Conservation (phyloP, 92 coral and sea anemone species). For the Zoanthus sociatus region DNA sequence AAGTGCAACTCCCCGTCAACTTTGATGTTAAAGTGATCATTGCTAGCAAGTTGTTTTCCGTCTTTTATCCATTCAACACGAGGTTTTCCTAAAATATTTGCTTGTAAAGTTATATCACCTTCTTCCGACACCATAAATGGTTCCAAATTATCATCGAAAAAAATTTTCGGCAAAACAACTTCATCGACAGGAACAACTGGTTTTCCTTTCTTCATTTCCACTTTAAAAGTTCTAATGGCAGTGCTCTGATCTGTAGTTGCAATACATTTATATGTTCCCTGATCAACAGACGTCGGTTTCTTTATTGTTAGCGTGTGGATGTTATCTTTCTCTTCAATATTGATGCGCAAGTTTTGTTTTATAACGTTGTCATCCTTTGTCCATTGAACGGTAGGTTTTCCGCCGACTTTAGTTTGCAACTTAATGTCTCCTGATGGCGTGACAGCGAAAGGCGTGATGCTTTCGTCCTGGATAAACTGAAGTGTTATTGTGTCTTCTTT, state of each 20-base stretch:
- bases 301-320: conserved; percentile 73
- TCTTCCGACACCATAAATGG: conserved; percentile 79
- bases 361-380: conserved; percentile 71
- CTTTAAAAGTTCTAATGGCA: conserved; percentile 56
- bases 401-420: conserved; percentile 55
- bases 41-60: conserved; percentile 61
- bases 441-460: conserved; percentile 47
- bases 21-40: conserved; percentile 65
- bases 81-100: conserved; percentile 87
- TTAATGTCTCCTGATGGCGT: conserved; percentile 51
- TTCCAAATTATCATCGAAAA: conserved; percentile 74
- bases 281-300: conserved; percentile 74
- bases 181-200: conserved; percentile 41
- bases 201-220: conserved; percentile 58
- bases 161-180: conserved; percentile 71
- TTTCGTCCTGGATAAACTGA: conserved; percentile 37
- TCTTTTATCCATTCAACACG: conserved; percentile 86
- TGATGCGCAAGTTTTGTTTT: conserved; percentile 59
- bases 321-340: conserved; percentile 66
- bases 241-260: conserved; percentile 79
- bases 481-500: conserved; percentile 49
- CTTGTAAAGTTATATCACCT: conserved; percentile 76
- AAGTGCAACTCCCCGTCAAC: conserved; percentile 76
- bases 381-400: conserved; percentile 69
- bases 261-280: conserved; percentile 85